Evolutionary conservation across 2,888 invertebrate species (phyloP).

Genomic region (Xanthorhoe spadicearia): DNA sequence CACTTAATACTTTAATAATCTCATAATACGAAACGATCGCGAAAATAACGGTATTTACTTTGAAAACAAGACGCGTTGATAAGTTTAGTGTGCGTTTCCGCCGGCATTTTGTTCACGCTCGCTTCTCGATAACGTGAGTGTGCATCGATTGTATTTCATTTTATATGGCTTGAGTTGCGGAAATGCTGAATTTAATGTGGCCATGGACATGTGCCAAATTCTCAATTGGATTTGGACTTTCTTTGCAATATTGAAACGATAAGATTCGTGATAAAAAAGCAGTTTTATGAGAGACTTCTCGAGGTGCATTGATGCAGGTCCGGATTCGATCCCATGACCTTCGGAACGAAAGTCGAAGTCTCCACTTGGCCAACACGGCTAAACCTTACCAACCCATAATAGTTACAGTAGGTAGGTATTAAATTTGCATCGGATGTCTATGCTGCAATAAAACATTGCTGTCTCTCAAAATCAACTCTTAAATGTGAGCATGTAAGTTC

Average conservation of each 20-base stretch:
- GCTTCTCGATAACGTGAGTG: slow-evolving; percentile 38
- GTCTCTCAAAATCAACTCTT: slow-evolving; percentile 12
- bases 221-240: no score
- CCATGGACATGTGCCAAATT: neutral
- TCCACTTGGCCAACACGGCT: no score
- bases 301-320: no score
- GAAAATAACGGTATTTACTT: slow-evolving; percentile 74
- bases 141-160: slow-evolving; percentile 50
- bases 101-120: slow-evolving; percentile 57
- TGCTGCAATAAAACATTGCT: slow-evolving; percentile 13
- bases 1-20: neutral
- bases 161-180: slow-evolving; percentile 20
- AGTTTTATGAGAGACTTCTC: no score
- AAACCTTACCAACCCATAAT: no score
- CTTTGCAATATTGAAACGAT: no score
- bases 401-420: slow-evolving; percentile 1
- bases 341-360: no score
- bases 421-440: slow-evolving; percentile 22
- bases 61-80: slow-evolving; percentile 72
- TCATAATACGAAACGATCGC: slow-evolving; percentile 55
- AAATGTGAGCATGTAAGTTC: neutral
- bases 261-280: no score
- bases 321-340: no score
- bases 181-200: neutral
- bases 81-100: slow-evolving; percentile 73